phyloP scores from a whole-genome alignment of 1,140 invertebrate species.

The Meloidogyne exigua region DNA sequence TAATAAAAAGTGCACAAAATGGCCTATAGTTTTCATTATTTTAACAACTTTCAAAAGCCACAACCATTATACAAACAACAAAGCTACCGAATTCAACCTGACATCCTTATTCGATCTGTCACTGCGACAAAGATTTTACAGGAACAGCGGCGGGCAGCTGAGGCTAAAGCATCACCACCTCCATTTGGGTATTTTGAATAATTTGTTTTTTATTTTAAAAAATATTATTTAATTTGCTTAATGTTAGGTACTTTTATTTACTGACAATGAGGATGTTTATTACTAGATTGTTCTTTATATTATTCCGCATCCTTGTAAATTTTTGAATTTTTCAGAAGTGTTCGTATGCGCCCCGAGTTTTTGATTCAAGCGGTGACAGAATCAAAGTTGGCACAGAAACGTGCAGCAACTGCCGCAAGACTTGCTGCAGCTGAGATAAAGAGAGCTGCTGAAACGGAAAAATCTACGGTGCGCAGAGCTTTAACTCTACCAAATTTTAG shows the following conservation, averaged over 20 bases:
- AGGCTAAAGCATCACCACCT: neutral
- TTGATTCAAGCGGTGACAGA: conserved; percentile 15
- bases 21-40: neutral
- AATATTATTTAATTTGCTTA: too few species aligned
- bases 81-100: neutral
- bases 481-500: conserved; percentile 12
- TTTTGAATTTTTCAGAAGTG: conserved; percentile 7
- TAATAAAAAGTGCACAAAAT: neutral
- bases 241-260: too few species aligned
- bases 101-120: conserved; percentile 10
- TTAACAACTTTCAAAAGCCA: neutral
- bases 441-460: neutral
- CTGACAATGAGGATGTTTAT: too few species aligned
- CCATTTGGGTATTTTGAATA: neutral
- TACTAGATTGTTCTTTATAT: neutral
- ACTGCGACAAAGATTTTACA: conserved; percentile 8
- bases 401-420: neutral
- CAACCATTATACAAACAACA: neutral
- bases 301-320: too few species aligned
- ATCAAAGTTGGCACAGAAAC: conserved; percentile 14
- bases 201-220: too few species aligned
- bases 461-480: neutral
- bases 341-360: conserved; percentile 16
- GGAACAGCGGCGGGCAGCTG: conserved; percentile 8
- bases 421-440: conserved; percentile 7